Base-by-base conservation (phyloP, 1,140 invertebrate species). In the Drosophila baimaii region DNA sequence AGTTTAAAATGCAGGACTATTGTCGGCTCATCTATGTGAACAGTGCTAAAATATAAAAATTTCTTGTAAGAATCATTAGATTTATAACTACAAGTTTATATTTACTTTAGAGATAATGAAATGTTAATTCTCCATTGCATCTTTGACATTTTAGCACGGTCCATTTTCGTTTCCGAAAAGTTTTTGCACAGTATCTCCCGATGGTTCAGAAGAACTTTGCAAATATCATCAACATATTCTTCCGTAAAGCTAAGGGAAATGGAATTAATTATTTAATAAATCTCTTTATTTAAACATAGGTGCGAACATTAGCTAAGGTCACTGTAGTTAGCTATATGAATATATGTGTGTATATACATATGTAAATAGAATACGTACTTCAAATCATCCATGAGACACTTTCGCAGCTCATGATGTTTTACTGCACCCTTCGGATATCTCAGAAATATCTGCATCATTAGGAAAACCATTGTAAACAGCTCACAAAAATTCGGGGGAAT, bases 121-220 rank as follows among this genome's bases (percentile, higher is more conserved):
- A 92, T 90, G 41, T 92, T 92, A 13, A 92, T 92, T 15, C 91
- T 79, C 91, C 91, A 92, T 44, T 92, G 89, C 52, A 92, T 44
- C n/a, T 91, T 88, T 15, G 79, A 69, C 31, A 91, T 86, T 68
- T 90, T 88, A 1, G 80, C 66, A 5, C 91, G 79, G 51, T 84
- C 61, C 56, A 88, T 77, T 78, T 92, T 92, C 0, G 86, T 92
- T 52, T 89, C 90, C 0, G 71, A 58, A 61, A 85, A 90, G 55
- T 91, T 92, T 47, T 79, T 89, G 7, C 88, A 89, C 0, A 92
- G 59, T 8, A 91, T 75, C n/a, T 85, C 77, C 13, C 90, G 62
- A 64, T 92, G 90, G 39, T 91, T 91, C n/a, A 86, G 52, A 0
- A 92, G 52, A 33, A 92, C 90, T 58, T 92, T 92, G 33, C 80